Conservation (phyloP, 1,140 invertebrate genomes). For the Heliconius hewitsoni region DNA sequence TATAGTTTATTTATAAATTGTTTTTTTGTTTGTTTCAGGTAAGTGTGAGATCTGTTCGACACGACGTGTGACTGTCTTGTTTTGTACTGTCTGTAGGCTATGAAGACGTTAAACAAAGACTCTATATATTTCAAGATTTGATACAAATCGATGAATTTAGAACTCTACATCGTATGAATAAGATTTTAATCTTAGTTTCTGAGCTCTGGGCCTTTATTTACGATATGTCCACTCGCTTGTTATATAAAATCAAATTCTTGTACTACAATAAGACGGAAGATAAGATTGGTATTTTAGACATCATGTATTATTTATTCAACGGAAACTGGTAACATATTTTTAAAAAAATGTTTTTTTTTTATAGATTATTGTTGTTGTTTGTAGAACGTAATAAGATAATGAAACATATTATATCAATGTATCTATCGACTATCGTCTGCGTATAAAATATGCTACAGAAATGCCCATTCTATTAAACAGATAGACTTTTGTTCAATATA, state of each 20-base stretch:
- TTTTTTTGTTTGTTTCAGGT: neutral
- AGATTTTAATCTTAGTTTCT: neutral
- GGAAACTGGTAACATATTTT: neutral
- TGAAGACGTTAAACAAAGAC: neutral
- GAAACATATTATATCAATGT: no score
- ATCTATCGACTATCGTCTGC: no score
- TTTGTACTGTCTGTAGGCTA: neutral
- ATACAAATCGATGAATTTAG: neutral
- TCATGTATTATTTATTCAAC: neutral
- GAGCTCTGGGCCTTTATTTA: neutral
- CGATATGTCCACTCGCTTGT: neutral
- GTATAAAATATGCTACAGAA: no score
- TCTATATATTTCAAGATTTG: neutral
- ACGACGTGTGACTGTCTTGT: neutral
- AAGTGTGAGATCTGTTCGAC: neutral
- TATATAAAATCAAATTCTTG: conserved; percentile 9
- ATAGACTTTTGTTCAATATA: no score
- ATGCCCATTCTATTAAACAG: no score
- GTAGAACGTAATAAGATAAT: neutral
- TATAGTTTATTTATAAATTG: neutral
- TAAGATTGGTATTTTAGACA: neutral
- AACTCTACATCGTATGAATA: neutral
- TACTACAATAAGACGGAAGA: neutral
- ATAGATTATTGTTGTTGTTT: neutral
- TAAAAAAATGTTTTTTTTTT: neutral